phyloP scores from a whole-genome alignment of 2,113 vertebrate species.

The Lepus europaeus region DNA sequence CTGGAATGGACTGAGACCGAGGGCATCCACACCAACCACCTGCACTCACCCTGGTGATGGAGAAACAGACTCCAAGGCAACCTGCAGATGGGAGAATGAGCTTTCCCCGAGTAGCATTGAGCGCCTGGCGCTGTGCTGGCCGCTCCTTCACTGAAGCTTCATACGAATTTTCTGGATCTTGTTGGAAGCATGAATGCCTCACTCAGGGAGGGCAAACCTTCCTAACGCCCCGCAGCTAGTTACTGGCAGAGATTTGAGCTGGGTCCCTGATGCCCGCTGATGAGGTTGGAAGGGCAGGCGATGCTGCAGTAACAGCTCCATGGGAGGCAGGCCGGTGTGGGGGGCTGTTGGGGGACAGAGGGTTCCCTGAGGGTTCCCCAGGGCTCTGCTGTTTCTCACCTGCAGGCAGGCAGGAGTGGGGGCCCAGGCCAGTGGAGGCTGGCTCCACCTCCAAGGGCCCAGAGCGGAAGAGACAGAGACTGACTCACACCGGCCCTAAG shows the following conservation, averaged over 20 bases:
- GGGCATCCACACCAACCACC: neutral
- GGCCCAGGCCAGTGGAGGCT: neutral
- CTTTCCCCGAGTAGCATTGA: neutral
- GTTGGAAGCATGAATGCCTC: neutral
- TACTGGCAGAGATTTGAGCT: neutral
- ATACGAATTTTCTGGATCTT: neutral
- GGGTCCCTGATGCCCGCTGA: neutral
- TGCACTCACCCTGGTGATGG: neutral
- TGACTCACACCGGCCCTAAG: no score
- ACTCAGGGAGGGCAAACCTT: neutral
- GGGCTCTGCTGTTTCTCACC: neutral
- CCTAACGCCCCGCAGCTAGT: neutral
- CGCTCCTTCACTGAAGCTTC: neutral
- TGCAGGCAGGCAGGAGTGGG: neutral
- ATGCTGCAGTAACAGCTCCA: neutral
- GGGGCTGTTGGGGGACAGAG: neutral
- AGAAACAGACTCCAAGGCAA: neutral
- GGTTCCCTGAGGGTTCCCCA: accelerated
- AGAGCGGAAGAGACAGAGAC: neutral
- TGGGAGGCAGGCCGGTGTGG: no score
- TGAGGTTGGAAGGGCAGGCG: neutral
- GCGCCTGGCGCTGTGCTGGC: neutral
- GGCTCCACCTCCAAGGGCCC: neutral
- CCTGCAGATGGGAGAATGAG: neutral
- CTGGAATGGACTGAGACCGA: neutral